Evolutionary conservation across 2,113 vertebrate species (phyloP).

Genomic region (Barbus barbus): DNA sequence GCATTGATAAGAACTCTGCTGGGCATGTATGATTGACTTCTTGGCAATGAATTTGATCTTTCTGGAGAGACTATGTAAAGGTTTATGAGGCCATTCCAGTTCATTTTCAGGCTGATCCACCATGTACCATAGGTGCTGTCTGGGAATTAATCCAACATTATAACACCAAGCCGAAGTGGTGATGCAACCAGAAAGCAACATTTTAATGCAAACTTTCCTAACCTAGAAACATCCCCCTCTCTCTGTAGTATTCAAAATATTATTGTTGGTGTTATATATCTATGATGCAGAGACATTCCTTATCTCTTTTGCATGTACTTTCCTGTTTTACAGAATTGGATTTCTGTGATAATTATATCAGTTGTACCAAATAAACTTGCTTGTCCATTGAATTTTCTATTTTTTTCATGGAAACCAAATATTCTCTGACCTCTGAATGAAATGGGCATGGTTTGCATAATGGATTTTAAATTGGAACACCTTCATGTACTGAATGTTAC

Average conservation of each 20-base stretch:
- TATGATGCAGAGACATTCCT: constrained; percentile 20
- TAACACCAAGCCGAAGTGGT: constrained; percentile 25
- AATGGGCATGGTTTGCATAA: constrained; percentile 50
- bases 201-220: constrained; percentile 20
- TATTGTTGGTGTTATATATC: not conserved
- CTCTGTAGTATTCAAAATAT: constrained; percentile 37
- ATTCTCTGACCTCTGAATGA: constrained; percentile 45
- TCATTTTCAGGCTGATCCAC: constrained; percentile 17
- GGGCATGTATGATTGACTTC: constrained; percentile 35
- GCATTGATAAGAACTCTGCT: constrained; percentile 26
- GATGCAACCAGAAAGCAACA: constrained; percentile 48
- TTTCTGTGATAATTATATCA: constrained; percentile 39
- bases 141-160: constrained; percentile 31
- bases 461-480: constrained; percentile 52
- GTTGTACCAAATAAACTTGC: constrained; percentile 16
- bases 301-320: not conserved
- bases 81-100: constrained; percentile 19
- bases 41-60: constrained; percentile 23
- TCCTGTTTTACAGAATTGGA: constrained; percentile 41
- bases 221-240: not conserved
- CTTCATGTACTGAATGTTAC: constrained; percentile 39
- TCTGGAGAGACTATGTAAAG: constrained; percentile 14
- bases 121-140: constrained; percentile 25
- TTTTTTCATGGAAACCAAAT: too few species aligned
- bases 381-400: constrained; percentile 31